Percentiles rank a stretch among this genome's conserved stretches.
These are phyloP conservation scores for Drosophila recens DNA, from an alignment of 2,888 invertebrate species.

Conservation along the genomic window DNA sequence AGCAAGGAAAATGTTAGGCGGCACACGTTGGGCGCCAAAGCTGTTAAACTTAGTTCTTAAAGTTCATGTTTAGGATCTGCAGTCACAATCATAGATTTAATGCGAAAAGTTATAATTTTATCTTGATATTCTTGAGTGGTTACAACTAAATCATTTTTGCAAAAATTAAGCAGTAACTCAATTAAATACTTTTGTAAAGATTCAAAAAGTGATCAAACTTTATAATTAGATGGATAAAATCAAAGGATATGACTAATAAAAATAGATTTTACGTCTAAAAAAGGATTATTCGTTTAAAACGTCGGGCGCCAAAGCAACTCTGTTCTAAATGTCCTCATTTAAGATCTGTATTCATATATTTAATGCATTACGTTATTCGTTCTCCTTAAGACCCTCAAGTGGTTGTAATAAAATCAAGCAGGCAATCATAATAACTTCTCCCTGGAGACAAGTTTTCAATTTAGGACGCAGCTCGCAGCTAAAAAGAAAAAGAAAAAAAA, in stretches of 20 bases:
- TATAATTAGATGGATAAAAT: neutral
- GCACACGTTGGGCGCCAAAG: conserved; percentile 1
- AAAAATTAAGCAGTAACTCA: no score
- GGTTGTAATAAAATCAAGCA: conserved; percentile 39
- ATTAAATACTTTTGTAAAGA: no score
- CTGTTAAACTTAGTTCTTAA: neutral
- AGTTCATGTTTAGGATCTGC: no score
- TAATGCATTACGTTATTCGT: conserved; percentile 10
- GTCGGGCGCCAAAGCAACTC: neutral
- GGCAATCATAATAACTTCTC: conserved; percentile 31
- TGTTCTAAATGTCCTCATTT: neutral
- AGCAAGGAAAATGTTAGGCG: neutral
- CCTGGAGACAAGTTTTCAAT: conserved; percentile 26
- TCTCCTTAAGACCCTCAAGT: conserved; percentile 15
- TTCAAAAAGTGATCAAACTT: no score
- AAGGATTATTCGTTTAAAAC: neutral
- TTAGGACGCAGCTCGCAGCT: conserved; percentile 31
- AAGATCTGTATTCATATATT: neutral
- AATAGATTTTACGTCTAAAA: no score
- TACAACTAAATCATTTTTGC: no score
- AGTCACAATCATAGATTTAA: no score
- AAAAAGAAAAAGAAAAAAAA: conserved; percentile 10
- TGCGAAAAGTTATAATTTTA: no score
- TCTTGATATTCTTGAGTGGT: no score
- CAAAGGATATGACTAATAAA: no score